Evolutionary conservation across 2,797 vertebrate genomes (phyloP), one percentile per base, ranked within the genome.

Genomic region (Phoeniculus purpureus): DNA sequence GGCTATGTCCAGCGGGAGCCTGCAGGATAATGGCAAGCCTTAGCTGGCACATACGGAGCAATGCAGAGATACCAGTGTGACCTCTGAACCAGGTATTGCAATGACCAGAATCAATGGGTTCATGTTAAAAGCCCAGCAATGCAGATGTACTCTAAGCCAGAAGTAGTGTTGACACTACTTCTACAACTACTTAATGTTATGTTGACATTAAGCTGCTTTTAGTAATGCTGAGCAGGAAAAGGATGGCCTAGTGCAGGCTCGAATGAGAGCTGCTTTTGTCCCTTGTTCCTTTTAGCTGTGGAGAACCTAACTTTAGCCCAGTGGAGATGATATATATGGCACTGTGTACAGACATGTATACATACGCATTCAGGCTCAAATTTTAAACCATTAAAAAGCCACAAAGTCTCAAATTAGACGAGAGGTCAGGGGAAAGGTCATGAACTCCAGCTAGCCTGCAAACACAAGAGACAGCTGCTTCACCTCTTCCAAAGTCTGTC

Each of bases 341-440:
- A n/a, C 29, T 51, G 4, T 17, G 27, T 60, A 83, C 7, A 15
- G 19, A 65, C 21, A 27, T 14, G 7, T 65, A 59, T 93, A 64
- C 91, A 83, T 50, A 76, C 45, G 54, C 82, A 76, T 70, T 45
- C 48, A 74, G 85, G 67, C 45, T 89, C 60, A 94, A 92, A 95
- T 95, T 94, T 94, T 27, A 94, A 87, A 67, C 82, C 48, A 4
- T 43, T 76, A 81, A 89, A 96, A 95, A 96, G 72, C 93, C 94
- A 92, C 84, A 26, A 47, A 71, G 66, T 80, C 94, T 90, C 62
- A 84, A 94, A 92, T 96, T 95, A 89, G 88, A 78, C 85, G 76
- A 60, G 79, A 83, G 52, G 81, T 75, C 45, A 76, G 55, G 45
- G 20, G 45, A 87, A 89, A 82, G 95, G 93, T 96, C 66, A 1